Evolutionary conservation across 2,888 invertebrate genomes (phyloP).

Genomic region (Melolontha melolontha): DNA sequence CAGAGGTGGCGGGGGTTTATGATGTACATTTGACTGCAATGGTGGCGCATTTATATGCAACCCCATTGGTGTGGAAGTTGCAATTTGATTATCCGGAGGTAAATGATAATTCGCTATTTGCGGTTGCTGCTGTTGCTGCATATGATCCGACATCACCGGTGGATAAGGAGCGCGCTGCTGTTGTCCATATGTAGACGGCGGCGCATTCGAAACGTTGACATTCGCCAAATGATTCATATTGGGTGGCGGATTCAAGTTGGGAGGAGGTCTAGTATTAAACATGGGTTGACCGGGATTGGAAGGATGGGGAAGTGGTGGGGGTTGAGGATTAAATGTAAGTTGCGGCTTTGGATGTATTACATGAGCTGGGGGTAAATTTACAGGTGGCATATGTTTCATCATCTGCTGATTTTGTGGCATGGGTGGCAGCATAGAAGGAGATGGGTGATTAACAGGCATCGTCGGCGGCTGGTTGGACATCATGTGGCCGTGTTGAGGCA

Average conservation of each 20-base stretch:
- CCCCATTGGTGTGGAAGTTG: neutral
- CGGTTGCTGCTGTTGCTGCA: constrained; percentile 32
- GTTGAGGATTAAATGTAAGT: constrained; percentile 15
- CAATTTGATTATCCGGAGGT: constrained; percentile 14
- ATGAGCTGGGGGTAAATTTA: constrained; percentile 48
- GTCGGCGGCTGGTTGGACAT: constrained; percentile 5
- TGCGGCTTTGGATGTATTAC: constrained; percentile 11
- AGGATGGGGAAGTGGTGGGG: constrained; percentile 10
- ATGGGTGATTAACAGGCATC: constrained; percentile 19
- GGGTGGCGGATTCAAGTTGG: constrained; percentile 33
- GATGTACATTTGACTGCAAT: neutral
- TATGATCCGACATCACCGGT: constrained; percentile 3
- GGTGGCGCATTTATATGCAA: constrained; percentile 2
- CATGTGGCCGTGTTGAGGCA: neutral
- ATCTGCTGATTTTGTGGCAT: constrained; percentile 29
- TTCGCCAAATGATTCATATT: constrained; percentile 18
- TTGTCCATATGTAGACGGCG: neutral
- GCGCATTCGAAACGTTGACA: neutral
- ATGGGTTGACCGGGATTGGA: constrained; percentile 40
- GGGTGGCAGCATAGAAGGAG: constrained; percentile 25
- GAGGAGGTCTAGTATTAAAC: constrained; percentile 38
- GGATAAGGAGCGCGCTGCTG: no score
- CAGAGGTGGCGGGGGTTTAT: constrained; percentile 47
- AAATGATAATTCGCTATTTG: constrained; percentile 10
- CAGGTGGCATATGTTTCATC: constrained; percentile 40